phyloP scores from a whole-genome alignment of 2,888 invertebrate genomes.

The Toxonevra muliebris region DNA sequence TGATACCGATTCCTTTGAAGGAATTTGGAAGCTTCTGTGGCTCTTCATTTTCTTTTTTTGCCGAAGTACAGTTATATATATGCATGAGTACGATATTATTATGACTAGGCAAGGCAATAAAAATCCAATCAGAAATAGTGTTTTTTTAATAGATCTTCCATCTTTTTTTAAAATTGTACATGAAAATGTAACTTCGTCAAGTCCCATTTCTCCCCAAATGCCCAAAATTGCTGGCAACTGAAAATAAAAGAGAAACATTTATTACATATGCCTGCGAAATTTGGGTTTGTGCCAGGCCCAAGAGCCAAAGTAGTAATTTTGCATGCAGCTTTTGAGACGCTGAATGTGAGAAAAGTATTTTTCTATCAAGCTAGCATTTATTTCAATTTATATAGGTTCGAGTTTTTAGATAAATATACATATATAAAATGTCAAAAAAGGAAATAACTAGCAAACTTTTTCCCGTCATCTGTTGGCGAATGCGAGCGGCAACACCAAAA shows the following conservation, averaged over 20 bases:
- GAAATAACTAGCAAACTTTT: too few species aligned
- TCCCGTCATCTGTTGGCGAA: too few species aligned
- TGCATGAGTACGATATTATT: conserved; percentile 85
- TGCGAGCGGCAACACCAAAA: too few species aligned
- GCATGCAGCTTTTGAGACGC: too few species aligned
- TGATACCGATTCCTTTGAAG: conserved; percentile 49
- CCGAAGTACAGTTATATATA: conserved; percentile 80
- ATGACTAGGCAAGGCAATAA: conserved; percentile 86
- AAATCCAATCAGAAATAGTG: conserved; percentile 84
- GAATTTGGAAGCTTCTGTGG: conserved; percentile 66
- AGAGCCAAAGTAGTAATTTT: too few species aligned
- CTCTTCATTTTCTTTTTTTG: conserved; percentile 78
- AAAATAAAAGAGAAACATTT: conserved; percentile 40
- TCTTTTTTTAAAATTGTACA: conserved; percentile 86
- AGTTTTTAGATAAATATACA: too few species aligned
- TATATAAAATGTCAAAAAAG: too few species aligned
- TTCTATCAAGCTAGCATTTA: too few species aligned
- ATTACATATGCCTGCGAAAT: too few species aligned
- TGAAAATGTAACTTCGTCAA: conserved; percentile 83
- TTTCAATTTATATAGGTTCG: too few species aligned
- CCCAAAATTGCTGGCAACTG: conserved; percentile 82
- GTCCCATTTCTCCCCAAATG: conserved; percentile 85
- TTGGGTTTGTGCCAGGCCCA: too few species aligned
- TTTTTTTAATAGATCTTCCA: conserved; percentile 83
- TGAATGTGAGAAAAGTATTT: too few species aligned